A percentile compares a stretch with the other conserved stretches of the same genome.
phyloP scores from a whole-genome alignment of 2,888 invertebrate species.

The Dromius quadrimaculatus region DNA sequence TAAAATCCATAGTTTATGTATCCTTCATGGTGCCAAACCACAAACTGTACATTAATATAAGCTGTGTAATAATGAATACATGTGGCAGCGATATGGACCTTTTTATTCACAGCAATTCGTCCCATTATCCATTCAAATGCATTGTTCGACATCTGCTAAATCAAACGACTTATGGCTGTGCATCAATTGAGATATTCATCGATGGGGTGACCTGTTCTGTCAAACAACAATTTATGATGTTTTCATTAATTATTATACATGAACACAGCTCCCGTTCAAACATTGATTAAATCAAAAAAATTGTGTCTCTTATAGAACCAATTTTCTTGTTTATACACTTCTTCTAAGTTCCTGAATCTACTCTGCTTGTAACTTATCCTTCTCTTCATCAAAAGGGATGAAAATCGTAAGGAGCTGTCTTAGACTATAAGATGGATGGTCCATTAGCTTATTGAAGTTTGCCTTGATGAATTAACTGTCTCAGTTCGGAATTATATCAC shows the following conservation, averaged over 20 bases:
- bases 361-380: neutral
- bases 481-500: no score
- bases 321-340: no score
- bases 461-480: no score
- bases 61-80: slow-evolving; percentile 43
- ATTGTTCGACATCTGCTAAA: slow-evolving; percentile 33
- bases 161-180: slow-evolving; percentile 17
- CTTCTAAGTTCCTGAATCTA: neutral
- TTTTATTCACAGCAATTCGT: slow-evolving; percentile 20
- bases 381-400: neutral
- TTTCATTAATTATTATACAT: slow-evolving; percentile 2
- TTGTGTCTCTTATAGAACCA: no score
- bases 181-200: slow-evolving; percentile 3
- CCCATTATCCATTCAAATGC: slow-evolving; percentile 33
- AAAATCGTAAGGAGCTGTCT: neutral
- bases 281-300: no score
- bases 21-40: slow-evolving; percentile 47
- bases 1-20: slow-evolving; percentile 41
- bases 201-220: slow-evolving; percentile 4
- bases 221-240: slow-evolving; percentile 20
- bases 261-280: neutral
- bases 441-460: no score
- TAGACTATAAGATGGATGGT: no score
- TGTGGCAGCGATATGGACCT: slow-evolving; percentile 41
- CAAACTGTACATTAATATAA: slow-evolving; percentile 42